These are phyloP conservation scores for Tipula lateralis DNA, from an alignment of 2,888 invertebrate genomes.

Conservation along the genomic window DNA sequence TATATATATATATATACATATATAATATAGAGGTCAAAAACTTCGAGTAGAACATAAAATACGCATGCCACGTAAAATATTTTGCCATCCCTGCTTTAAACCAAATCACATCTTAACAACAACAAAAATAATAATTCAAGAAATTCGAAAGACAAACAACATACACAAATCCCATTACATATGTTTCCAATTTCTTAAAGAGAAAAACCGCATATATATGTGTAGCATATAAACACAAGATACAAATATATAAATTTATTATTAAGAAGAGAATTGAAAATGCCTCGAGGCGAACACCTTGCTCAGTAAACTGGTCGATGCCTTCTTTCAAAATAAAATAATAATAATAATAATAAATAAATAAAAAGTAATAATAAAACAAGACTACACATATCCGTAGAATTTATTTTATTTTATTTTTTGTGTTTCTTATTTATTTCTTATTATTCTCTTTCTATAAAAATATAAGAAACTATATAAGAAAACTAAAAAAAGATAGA, in stretches of 20 bases:
- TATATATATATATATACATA: neutral
- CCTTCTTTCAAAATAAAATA: conserved; percentile 6
- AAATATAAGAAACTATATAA: neutral
- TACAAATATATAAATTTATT: conserved; percentile 6
- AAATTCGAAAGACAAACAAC: conserved; percentile 3
- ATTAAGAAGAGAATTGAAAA: conserved; percentile 26
- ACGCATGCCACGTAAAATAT: neutral
- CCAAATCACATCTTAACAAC: neutral
- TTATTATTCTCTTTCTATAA: conserved; percentile 5
- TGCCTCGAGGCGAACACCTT: conserved; percentile 30
- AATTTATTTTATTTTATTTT: neutral
- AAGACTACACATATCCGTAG: neutral
- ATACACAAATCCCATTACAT: neutral
- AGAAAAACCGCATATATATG: neutral
- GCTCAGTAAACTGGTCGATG: conserved; percentile 24
- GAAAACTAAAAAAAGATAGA: neutral
- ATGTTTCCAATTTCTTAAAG: neutral
- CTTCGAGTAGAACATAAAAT: neutral
- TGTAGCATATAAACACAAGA: conserved; percentile 4
- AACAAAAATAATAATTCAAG: neutral
- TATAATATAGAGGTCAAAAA: neutral
- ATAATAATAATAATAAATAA: conserved; percentile 25
- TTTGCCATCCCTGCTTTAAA: neutral
- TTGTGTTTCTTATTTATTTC: neutral
- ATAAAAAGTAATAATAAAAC: conserved; percentile 27